phyloP scores from a whole-genome alignment of 2,888 invertebrate genomes.

The Drosophila yooni region DNA sequence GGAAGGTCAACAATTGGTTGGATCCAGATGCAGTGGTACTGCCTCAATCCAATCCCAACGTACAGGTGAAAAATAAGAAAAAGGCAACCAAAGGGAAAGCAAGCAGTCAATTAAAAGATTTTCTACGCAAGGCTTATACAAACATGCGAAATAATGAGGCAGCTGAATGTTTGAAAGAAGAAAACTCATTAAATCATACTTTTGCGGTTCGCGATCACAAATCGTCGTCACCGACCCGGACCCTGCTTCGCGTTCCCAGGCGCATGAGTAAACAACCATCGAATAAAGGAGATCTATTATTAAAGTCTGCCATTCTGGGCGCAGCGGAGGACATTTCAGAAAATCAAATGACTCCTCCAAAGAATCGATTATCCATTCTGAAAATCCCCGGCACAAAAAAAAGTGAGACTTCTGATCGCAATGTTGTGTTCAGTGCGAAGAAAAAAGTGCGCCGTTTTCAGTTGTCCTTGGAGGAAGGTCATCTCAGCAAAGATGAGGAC shows the following conservation, averaged over 20 bases:
- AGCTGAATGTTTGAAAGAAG: constrained; percentile 24
- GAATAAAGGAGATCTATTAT: constrained; percentile 32
- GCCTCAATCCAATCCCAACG: constrained; percentile 22
- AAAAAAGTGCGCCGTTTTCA: constrained; percentile 75
- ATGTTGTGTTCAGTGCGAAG: constrained; percentile 79
- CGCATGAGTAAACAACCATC: constrained; percentile 34
- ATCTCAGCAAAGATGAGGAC: constrained; percentile 44
- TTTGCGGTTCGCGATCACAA: constrained; percentile 64
- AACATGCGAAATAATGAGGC: constrained; percentile 54
- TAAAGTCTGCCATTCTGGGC: constrained; percentile 54
- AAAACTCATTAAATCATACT: constrained; percentile 11
- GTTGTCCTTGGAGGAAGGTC: constrained; percentile 73
- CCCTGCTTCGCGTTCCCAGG: constrained; percentile 53
- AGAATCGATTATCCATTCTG: constrained; percentile 74
- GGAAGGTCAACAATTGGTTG: constrained; percentile 81
- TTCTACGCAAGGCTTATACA: constrained; percentile 65
- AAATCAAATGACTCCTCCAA: constrained; percentile 10
- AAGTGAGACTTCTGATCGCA: constrained; percentile 53
- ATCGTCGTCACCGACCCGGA: constrained; percentile 63
- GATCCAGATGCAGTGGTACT: constrained; percentile 74
- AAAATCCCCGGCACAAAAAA: constrained; percentile 81
- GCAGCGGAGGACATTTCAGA: constrained; percentile 41
- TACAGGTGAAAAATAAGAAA: constrained; percentile 34
- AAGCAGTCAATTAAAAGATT: constrained; percentile 66
- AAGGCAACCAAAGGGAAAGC: constrained; percentile 46